Conservation (phyloP, 2,888 invertebrate genomes). For the Aethes cnicana region DNA sequence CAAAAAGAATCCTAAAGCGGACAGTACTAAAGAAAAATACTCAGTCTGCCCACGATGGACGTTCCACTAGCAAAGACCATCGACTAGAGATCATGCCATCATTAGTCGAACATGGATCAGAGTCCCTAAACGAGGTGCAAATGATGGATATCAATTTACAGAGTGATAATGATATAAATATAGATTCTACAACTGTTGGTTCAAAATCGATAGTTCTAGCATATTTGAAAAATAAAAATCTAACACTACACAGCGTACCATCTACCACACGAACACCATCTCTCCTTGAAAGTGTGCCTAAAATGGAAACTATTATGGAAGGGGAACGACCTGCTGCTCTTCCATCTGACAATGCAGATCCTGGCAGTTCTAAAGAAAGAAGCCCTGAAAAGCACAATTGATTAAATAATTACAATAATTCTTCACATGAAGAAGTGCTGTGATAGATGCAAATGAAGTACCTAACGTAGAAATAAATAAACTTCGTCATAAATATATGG, state of each 20-base stretch:
- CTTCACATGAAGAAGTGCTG: no score
- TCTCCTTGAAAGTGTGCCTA: conserved; percentile 53
- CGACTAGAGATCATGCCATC: conserved; percentile 6
- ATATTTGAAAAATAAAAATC: conserved; percentile 52
- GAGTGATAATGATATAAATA: conserved; percentile 50
- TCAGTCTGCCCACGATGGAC: conserved; percentile 43
- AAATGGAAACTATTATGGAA: conserved; percentile 63
- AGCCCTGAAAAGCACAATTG: neutral
- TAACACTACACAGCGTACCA: conserved; percentile 39
- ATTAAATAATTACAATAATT: no score
- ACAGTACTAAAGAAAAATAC: conserved; percentile 38
- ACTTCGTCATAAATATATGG: no score
- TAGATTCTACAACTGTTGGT: conserved; percentile 43
- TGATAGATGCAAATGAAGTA: no score
- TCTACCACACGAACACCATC: conserved; percentile 53
- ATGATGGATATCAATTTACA: conserved; percentile 55
- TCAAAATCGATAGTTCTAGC: conserved; percentile 55
- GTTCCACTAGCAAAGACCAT: conserved; percentile 51
- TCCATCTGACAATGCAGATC: conserved; percentile 24
- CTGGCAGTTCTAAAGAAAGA: neutral
- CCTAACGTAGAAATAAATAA: no score
- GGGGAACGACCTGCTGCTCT: conserved; percentile 47
- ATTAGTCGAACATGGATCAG: conserved; percentile 39
- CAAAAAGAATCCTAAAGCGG: conserved; percentile 37
- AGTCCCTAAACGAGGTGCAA: conserved; percentile 50